Percentiles rank a stretch among this genome's conserved stretches.
Conservation (phyloP, 2,797 vertebrate genomes). For the Danio kyathit region DNA sequence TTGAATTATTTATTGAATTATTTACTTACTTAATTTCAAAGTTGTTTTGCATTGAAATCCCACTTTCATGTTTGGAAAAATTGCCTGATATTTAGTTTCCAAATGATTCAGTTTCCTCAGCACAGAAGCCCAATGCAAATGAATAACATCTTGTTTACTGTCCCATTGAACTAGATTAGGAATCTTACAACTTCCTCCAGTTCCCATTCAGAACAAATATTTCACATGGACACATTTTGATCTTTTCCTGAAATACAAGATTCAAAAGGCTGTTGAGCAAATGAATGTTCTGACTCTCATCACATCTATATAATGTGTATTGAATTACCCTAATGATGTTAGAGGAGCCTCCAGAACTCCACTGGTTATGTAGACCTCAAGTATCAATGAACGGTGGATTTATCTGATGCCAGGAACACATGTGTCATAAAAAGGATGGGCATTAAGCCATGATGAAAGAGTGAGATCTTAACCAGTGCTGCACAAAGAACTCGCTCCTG, state of each 20-base stretch:
- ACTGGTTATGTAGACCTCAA: slow-evolving; percentile 14
- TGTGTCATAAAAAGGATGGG: slow-evolving; percentile 30
- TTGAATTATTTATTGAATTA: no score
- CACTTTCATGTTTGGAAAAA: slow-evolving; percentile 2
- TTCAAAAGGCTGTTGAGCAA: slow-evolving; percentile 13
- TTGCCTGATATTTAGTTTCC: slow-evolving; percentile 14
- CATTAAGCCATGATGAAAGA: slow-evolving; percentile 29
- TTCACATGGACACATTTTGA: slow-evolving; percentile 6
- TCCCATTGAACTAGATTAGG: slow-evolving; percentile 10
- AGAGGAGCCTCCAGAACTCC: background rate
- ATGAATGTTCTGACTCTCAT: slow-evolving; percentile 21
- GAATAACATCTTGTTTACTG: slow-evolving; percentile 15
- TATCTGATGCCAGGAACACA: slow-evolving; percentile 31
- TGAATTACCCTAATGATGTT: slow-evolving; percentile 11
- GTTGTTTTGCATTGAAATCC: background rate
- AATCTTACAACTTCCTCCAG: background rate
- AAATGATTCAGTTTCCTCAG: background rate
- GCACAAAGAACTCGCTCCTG: slow-evolving; percentile 9
- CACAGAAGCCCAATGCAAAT: slow-evolving; percentile 1
- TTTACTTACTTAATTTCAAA: background rate
- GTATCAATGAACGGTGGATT: slow-evolving; percentile 25
- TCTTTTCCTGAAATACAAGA: slow-evolving; percentile 6
- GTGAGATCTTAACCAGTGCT: slow-evolving; percentile 12
- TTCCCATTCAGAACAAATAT: slow-evolving; percentile 14
- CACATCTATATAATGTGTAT: slow-evolving; percentile 25